Evolutionary conservation across 1,140 invertebrate genomes (phyloP).

Genomic region (Vollenhovia emeryi): DNA sequence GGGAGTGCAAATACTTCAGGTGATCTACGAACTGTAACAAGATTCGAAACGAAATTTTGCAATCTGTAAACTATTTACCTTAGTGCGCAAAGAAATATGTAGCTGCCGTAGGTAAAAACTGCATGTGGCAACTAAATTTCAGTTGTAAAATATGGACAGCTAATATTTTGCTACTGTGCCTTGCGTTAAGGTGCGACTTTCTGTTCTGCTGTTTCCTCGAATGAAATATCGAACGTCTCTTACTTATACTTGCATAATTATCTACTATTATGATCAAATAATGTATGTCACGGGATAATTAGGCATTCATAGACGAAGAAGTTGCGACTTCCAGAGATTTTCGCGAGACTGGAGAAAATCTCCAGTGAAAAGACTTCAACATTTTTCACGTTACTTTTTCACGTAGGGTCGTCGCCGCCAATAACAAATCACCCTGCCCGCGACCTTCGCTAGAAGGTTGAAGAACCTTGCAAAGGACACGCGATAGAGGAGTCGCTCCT

Average conservation of each 20-base stretch:
- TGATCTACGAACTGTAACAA: background rate
- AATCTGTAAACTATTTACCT: background rate
- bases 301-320: background rate
- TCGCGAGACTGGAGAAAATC: background rate
- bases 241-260: background rate
- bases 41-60: background rate
- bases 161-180: too few species aligned
- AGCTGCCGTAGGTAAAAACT: too few species aligned
- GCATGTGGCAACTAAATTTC: too few species aligned
- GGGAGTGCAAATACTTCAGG: background rate
- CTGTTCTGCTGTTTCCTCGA: background rate
- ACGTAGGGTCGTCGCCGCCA: background rate
- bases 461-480: conserved; percentile 34
- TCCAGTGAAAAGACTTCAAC: background rate
- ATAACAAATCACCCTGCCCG: background rate
- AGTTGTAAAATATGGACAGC: too few species aligned
- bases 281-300: background rate
- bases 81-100: too few species aligned
- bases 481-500: conserved; percentile 14
- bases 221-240: background rate
- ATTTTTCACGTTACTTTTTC: background rate
- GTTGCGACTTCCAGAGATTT: background rate
- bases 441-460: background rate
- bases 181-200: too few species aligned
- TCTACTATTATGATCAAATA: background rate